Conservation (phyloP, 2,888 invertebrate genomes). For the Marronus borbonicus region DNA sequence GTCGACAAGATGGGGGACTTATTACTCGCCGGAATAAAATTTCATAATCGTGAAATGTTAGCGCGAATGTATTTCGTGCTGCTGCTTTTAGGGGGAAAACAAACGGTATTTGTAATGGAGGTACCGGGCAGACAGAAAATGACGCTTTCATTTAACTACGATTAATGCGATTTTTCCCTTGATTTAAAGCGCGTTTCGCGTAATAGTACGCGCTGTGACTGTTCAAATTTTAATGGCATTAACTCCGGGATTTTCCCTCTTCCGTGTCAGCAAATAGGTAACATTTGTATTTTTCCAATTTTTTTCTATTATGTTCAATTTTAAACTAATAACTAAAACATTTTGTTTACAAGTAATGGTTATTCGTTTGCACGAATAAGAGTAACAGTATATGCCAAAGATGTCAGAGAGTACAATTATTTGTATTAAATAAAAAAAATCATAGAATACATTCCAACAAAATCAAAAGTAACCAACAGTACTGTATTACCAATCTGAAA, state of each 20-base stretch:
- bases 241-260: neutral
- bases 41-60: conserved; percentile 41
- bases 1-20: neutral
- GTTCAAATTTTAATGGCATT: conserved; percentile 32
- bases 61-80: conserved; percentile 20
- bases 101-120: neutral
- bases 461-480: too few relatives aligned
- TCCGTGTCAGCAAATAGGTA: too few relatives aligned
- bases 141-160: conserved; percentile 45
- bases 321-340: too few relatives aligned
- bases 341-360: too few relatives aligned
- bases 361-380: too few relatives aligned
- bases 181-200: conserved; percentile 31
- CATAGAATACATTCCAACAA: too few relatives aligned
- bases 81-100: neutral
- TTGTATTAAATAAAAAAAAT: too few relatives aligned
- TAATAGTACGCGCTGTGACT: conserved; percentile 16
- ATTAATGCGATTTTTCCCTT: conserved; percentile 43
- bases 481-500: too few relatives aligned
- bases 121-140: neutral
- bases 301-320: too few relatives aligned
- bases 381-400: too few relatives aligned
- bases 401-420: too few relatives aligned
- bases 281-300: too few relatives aligned
- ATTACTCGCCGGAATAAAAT: conserved; percentile 36